Percentiles rank a stretch among this genome's conserved stretches.
phyloP scores from a whole-genome alignment of 2,113 vertebrate genomes.

The Uria aalge region DNA sequence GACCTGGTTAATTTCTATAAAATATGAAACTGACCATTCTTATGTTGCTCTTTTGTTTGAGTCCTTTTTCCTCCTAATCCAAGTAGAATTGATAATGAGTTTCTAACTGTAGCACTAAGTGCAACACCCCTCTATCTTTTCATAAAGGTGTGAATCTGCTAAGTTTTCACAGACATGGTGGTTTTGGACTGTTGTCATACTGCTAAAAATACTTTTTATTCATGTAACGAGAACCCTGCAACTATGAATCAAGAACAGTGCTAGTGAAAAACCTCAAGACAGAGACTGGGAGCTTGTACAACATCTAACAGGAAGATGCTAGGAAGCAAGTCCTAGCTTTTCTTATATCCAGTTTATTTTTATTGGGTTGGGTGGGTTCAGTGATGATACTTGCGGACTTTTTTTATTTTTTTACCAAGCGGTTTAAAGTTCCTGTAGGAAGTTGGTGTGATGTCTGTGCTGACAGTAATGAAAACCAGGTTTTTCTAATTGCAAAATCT shows the following conservation, averaged over 20 bases:
- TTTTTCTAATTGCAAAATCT: neutral
- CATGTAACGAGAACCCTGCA: rapidly evolving
- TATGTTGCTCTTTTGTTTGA: neutral
- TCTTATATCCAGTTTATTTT: neutral
- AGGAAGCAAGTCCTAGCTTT: neutral
- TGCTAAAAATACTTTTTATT: neutral
- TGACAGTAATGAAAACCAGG: neutral
- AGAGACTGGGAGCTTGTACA: neutral
- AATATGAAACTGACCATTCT: neutral
- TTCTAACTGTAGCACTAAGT: neutral
- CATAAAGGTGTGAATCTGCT: neutral
- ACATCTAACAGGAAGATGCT: neutral
- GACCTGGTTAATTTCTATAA: neutral
- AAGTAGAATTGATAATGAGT: neutral
- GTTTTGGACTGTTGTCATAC: rapidly evolving
- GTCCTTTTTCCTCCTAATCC: neutral
- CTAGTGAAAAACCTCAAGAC: neutral
- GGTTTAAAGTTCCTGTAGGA: neutral
- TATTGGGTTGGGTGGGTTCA: neutral
- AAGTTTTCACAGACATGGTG: neutral
- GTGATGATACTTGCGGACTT: neutral
- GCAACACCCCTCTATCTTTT: neutral
- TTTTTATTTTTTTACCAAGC: neutral
- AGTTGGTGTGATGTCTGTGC: neutral
- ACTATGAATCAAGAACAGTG: neutral